Evolutionary conservation across 2,888 invertebrate genomes (phyloP), one percentile per base, ranked within the genome.

Genomic region (Caenorhabditis uteleia): DNA sequence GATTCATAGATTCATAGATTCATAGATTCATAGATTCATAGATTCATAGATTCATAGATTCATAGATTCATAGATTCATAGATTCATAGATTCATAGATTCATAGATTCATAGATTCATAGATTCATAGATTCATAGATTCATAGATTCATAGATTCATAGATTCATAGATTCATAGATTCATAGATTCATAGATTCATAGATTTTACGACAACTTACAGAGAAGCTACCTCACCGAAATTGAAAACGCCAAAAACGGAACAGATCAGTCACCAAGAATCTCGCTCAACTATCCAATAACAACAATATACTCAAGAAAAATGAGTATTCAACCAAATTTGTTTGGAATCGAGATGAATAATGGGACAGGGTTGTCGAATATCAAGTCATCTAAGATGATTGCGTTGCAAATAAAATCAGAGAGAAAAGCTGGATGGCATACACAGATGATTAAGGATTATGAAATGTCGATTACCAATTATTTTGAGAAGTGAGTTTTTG

Each of bases 281-380:
- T 43, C 58, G 16, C 57, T 81, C 14, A 56, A 62, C 42, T 81
- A 82, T 42, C 81, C 81, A 7, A 69, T 73, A 8, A 65, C 75
- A 1, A 61, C 54, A 23, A 61, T 81, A 33, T 82, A 77, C 58
- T 79, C 77, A 7, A 43, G 75, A 36, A 68, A 70, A 47, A 53
- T 80, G 40, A 79, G 74, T 55, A 68, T 79, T 42, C 61, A 80
- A 60, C 77, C 77, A 1, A 78, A 75, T 47, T 80, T 80, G 61
- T 80, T 80, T 51, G 80, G 80, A 7, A 55, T 80, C 12, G 59
- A 78, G 20, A 55, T 77, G 34, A 31, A 21, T 36, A 67, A 43
- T 42, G 43, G 31, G 18, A 39, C 48, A 16, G 18, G 10, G 1
- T 48, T 70, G n/a, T 51, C 70, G 8, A 74, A 74, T 46, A 69